Conservation (phyloP, 2,888 invertebrate genomes). For the Microchrysa polita region DNA sequence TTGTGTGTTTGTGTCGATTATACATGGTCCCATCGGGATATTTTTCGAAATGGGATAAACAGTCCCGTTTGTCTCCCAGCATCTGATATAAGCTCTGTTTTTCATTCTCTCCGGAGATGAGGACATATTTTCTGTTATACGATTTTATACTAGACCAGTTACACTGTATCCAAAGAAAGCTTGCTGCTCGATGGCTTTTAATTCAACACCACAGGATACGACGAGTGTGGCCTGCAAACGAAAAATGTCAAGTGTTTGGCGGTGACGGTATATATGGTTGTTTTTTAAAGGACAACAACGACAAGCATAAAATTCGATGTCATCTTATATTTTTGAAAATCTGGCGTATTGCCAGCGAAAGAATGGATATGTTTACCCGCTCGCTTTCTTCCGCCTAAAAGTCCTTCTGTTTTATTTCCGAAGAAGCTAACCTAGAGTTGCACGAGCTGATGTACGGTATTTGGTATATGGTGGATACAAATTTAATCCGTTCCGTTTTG, state of each 20-base stretch:
- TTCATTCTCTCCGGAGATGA: constrained; percentile 15
- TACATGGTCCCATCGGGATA: constrained; percentile 44
- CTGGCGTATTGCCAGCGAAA: constrained; percentile 33
- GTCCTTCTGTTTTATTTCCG: constrained; percentile 6
- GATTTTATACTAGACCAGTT: too few species aligned
- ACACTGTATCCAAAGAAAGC: constrained; percentile 27
- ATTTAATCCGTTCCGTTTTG: too few species aligned
- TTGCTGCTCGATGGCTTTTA: constrained; percentile 33
- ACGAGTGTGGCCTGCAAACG: not conserved
- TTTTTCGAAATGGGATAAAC: constrained; percentile 43
- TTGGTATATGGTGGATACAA: too few species aligned
- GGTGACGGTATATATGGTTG: too few species aligned
- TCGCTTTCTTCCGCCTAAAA: not conserved
- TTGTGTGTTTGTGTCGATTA: constrained; percentile 38
- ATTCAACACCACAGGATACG: not conserved
- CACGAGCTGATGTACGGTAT: too few species aligned
- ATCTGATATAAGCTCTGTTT: constrained; percentile 25
- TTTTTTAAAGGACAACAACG: not conserved
- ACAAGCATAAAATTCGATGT: constrained; percentile 10
- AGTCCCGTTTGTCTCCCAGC: constrained; percentile 28
- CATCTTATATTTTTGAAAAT: constrained; percentile 41
- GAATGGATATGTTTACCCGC: constrained; percentile 8
- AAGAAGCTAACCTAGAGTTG: too few species aligned
- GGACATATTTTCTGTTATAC: constrained; percentile 1
- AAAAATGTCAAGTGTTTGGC: not conserved